Percentiles rank a stretch among this genome's conserved stretches.
phyloP scores from a whole-genome alignment of 1,140 invertebrate genomes.

The Alviniconcha marisindica region DNA sequence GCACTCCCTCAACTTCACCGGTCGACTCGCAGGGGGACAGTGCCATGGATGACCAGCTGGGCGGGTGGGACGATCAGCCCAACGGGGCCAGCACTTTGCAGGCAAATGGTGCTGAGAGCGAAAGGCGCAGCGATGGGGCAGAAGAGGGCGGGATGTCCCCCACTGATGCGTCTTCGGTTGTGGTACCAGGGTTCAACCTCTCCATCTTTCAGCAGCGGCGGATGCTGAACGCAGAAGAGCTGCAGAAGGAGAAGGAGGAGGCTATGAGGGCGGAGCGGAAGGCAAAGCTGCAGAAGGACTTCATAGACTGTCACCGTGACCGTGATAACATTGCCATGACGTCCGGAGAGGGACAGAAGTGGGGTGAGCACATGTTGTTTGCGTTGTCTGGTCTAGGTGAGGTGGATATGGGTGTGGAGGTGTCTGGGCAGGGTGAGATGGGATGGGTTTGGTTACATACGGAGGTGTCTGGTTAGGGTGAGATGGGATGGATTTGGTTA shows the following conservation, averaged over 20 bases:
- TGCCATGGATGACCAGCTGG: not conserved
- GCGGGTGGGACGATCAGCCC: not conserved
- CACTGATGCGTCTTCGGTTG: not conserved
- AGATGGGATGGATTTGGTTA: too few relatives aligned
- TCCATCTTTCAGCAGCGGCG: not conserved
- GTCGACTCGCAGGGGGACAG: not conserved
- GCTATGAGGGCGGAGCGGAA: not conserved
- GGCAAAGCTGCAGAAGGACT: constrained; percentile 22
- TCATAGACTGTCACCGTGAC: not conserved
- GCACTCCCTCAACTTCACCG: too few relatives aligned
- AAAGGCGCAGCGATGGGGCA: too few relatives aligned
- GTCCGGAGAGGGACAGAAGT: not conserved
- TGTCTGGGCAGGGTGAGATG: too few relatives aligned
- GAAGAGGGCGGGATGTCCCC: not conserved
- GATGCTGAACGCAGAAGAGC: constrained; percentile 21
- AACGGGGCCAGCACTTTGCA: too few relatives aligned
- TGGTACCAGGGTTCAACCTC: constrained; percentile 34
- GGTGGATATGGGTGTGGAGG: too few relatives aligned
- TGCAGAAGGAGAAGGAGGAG: constrained; percentile 25
- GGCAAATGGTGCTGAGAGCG: too few relatives aligned
- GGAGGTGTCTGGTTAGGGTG: too few relatives aligned
- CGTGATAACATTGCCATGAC: not conserved
- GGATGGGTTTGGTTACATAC: too few relatives aligned
- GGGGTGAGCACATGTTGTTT: too few relatives aligned
- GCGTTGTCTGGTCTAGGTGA: too few relatives aligned